phyloP scores from a whole-genome alignment of 1,140 invertebrate genomes.

The Drosophila pallidifrons region DNA sequence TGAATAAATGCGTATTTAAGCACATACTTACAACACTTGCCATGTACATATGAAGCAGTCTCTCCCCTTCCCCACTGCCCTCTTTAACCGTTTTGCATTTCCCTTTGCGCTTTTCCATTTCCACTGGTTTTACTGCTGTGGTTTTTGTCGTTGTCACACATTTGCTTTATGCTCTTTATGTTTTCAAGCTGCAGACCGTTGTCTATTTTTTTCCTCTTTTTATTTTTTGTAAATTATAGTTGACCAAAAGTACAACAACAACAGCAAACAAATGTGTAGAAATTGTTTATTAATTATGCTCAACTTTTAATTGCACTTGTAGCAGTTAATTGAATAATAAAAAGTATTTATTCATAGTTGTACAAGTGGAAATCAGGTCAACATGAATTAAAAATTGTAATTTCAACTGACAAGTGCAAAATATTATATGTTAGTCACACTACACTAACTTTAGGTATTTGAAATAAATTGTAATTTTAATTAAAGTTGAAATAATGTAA shows the following conservation, averaged over 20 bases:
- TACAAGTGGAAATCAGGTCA: conserved; percentile 30
- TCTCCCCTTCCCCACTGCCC: neutral
- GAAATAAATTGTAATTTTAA: too few relatives aligned
- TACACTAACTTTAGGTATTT: neutral
- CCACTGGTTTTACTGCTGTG: conserved; percentile 27
- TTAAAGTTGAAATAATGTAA: too few relatives aligned
- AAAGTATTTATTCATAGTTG: conserved; percentile 61
- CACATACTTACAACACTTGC: conserved; percentile 83
- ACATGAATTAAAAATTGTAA: conserved; percentile 19
- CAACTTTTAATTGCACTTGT: conserved; percentile 52
- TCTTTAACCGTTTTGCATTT: conserved; percentile 40
- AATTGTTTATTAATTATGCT: conserved; percentile 55
- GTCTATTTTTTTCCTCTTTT: neutral
- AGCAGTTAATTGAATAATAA: conserved; percentile 65
- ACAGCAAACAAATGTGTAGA: neutral
- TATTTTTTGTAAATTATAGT: conserved; percentile 35
- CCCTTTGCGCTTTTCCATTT: conserved; percentile 51
- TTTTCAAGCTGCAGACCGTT: neutral
- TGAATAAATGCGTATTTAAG: conserved; percentile 84
- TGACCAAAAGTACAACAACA: neutral
- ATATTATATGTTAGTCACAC: conserved; percentile 23
- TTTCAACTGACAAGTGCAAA: conserved; percentile 12
- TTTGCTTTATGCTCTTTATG: conserved; percentile 34
- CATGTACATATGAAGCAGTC: conserved; percentile 65
- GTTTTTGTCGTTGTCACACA: conserved; percentile 45